Base-by-base conservation (phyloP, 2,797 vertebrate genomes). In the Eulemur rubriventer region DNA sequence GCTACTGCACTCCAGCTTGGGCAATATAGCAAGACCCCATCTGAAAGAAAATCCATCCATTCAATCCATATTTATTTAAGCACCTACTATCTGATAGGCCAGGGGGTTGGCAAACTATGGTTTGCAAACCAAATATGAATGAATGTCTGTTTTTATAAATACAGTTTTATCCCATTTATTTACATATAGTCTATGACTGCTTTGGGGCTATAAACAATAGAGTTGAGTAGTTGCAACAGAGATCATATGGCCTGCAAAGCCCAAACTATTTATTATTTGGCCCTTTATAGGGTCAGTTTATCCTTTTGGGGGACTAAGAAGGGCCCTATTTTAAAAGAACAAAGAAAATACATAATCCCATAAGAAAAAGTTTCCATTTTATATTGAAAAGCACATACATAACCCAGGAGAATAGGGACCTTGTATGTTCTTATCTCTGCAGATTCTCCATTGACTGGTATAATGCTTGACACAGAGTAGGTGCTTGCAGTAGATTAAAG, bases 111-210 rank as follows among this genome's bases (percentile, higher is more conserved):
- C 38, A 91, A 93, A 82, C n/a, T 91, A 0, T 87, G 33, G 22
- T 88, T 38, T 83, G 35, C 11, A 91, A 82, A 14, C 38, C 91
- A 95, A 95, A 96, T 55, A 43, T 16, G 73, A 38, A 91, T n/a
- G 43, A 82, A 18, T 79, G 67, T 30, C 48, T 59, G 9, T 41
- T 87, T 83, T 91, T 75, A 17, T 48, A 82, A 87, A 65, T 82
- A 81, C 80, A 85, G 61, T 80, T 89, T 88, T 83, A 55, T 79
- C 65, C 59, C 48, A 80, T 59, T 79, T 89, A 70, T 38, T 79
- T 94, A 67, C 28, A 13, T 84, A 69, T 52, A 67, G 78, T 50
- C 46, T 83, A 20, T 78, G 65, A 41, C 43, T 93, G n/a, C 57
- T 92, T 50, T 24, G 4, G 80, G 35, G 18, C 33, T 82, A 33